phyloP scores from a whole-genome alignment of 2,797 vertebrate species.

The Chelmon rostratus region DNA sequence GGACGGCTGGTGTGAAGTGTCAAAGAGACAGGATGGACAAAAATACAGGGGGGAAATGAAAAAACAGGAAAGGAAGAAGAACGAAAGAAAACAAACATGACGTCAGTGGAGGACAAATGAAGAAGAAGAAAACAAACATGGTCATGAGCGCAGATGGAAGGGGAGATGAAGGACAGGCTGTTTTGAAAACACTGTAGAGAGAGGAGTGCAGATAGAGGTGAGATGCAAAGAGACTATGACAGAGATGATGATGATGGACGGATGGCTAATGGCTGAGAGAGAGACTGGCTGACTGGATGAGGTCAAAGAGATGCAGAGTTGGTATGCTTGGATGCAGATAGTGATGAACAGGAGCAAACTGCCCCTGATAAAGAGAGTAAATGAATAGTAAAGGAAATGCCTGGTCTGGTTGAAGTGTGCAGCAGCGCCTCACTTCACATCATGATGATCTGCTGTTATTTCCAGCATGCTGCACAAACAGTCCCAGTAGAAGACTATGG shows the following conservation, averaged over 20 bases:
- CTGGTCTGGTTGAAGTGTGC: not conserved
- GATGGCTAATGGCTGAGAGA: conserved; percentile 31
- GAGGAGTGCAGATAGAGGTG: conserved; percentile 30
- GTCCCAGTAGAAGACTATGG: not conserved
- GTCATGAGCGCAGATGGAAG: conserved; percentile 19
- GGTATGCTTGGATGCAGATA: not conserved
- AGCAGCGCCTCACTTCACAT: not conserved
- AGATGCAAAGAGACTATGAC: conserved; percentile 14
- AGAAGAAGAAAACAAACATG: conserved; percentile 32
- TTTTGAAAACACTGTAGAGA: not conserved
- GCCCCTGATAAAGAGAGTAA: not conserved
- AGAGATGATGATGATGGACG: conserved; percentile 1
- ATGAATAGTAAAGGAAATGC: not conserved
- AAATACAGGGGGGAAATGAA: not conserved
- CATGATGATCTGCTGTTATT: not conserved
- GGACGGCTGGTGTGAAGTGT: not conserved
- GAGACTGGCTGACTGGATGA: conserved; percentile 11
- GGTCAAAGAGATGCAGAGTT: conserved; percentile 12
- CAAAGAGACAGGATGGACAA: not conserved
- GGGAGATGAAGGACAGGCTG: conserved; percentile 40
- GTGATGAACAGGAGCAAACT: not conserved
- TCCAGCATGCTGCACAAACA: not conserved
- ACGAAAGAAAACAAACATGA: conserved; percentile 5
- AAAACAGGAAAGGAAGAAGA: not conserved
- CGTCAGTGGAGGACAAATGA: not conserved